Conservation (phyloP, 2,797 vertebrate genomes). For the Atherinosoma microstoma region DNA sequence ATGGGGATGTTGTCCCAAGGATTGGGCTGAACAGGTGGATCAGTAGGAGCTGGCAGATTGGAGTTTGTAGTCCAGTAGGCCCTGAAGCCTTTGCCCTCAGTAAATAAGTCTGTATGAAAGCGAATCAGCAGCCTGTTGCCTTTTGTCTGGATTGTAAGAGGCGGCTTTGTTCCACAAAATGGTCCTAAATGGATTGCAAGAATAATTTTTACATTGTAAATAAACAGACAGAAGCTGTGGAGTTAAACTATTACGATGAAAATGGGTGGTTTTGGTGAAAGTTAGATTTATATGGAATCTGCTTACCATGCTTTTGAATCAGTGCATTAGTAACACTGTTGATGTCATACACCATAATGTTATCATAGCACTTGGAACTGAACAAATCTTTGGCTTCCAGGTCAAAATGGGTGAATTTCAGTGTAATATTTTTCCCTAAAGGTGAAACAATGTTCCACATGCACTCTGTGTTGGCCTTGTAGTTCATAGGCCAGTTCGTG, state of each 20-base stretch:
- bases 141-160: slow-evolving; percentile 68
- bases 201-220: neutral
- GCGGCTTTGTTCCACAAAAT: slow-evolving; percentile 79
- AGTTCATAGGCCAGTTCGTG: slow-evolving; percentile 83
- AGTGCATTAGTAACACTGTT: slow-evolving; percentile 31
- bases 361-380: slow-evolving; percentile 74
- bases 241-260: neutral
- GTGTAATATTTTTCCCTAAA: slow-evolving; percentile 67
- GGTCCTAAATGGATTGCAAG: slow-evolving; percentile 71
- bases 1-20: slow-evolving; percentile 82
- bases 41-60: slow-evolving; percentile 75
- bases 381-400: slow-evolving; percentile 73
- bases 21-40: slow-evolving; percentile 75
- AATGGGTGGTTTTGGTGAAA: neutral
- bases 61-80: slow-evolving; percentile 83
- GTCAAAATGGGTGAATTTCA: slow-evolving; percentile 85
- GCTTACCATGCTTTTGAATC: slow-evolving; percentile 66
- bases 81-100: slow-evolving; percentile 83
- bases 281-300: neutral
- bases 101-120: slow-evolving; percentile 80
- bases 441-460: slow-evolving; percentile 80
- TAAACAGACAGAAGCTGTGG: neutral
- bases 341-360: slow-evolving; percentile 75
- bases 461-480: slow-evolving; percentile 79
- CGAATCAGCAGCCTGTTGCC: slow-evolving; percentile 77